These are phyloP conservation scores for Enteromius afrohamiltoni DNA, from an alignment of 2,797 vertebrate species.

Conservation along the genomic window DNA sequence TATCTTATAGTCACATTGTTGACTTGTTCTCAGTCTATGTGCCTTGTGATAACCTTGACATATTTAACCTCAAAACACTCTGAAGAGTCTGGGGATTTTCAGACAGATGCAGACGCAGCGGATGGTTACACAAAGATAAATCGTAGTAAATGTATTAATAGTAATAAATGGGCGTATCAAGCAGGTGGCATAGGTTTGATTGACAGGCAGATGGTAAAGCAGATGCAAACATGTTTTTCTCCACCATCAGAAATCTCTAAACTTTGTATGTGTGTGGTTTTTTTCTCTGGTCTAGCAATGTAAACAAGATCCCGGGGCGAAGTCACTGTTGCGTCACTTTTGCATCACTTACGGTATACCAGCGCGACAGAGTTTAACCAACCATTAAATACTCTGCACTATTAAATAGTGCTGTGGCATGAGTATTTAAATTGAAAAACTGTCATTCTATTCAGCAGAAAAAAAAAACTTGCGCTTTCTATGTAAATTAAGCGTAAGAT, in stretches of 20 bases:
- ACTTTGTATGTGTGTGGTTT: background rate
- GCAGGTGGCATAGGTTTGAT: slow-evolving; percentile 14
- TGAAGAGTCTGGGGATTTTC: slow-evolving; percentile 16
- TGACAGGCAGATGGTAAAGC: slow-evolving; percentile 26
- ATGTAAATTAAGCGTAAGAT: background rate
- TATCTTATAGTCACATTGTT: slow-evolving; percentile 61
- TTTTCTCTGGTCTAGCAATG: background rate
- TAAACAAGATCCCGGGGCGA: background rate
- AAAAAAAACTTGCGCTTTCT: background rate
- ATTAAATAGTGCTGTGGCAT: background rate
- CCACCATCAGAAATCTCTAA: background rate
- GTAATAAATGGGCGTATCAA: background rate
- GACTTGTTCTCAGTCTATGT: slow-evolving; percentile 48
- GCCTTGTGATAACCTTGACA: slow-evolving; percentile 57
- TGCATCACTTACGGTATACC: background rate
- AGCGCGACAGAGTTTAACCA: background rate
- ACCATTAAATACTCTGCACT: background rate
- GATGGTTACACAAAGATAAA: slow-evolving; percentile 8
- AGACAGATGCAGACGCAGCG: background rate
- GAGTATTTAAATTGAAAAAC: background rate
- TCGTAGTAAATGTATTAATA: slow-evolving; percentile 10
- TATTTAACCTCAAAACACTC: slow-evolving; percentile 40
- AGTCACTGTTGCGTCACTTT: background rate
- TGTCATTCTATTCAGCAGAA: background rate
- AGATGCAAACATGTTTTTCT: slow-evolving; percentile 23